Conservation (phyloP, 2,888 invertebrate genomes). For the Nephrotoma guestfalica region DNA sequence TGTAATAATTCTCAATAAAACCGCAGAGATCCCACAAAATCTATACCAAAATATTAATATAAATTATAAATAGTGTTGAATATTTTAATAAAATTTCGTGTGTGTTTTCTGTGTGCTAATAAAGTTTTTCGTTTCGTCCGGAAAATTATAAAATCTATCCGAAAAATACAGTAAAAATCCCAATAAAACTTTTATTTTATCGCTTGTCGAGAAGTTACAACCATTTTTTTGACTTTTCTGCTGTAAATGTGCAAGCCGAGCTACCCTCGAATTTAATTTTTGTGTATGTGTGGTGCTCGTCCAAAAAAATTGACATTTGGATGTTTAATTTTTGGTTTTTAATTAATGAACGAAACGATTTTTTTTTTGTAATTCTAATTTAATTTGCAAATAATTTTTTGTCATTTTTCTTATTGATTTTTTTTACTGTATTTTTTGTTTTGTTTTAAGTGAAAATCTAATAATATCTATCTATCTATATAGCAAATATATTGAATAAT, state of each 20-base stretch:
- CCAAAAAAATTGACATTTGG: background rate
- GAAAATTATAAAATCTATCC: background rate
- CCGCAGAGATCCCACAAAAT: background rate
- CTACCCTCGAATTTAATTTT: background rate
- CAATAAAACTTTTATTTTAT: background rate
- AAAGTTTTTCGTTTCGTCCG: background rate
- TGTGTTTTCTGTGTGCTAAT: background rate
- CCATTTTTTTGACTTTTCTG: background rate
- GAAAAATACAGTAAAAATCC: background rate
- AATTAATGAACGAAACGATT: background rate
- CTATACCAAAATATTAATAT: background rate
- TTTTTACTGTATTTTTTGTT: background rate
- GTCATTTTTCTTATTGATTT: background rate
- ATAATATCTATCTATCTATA: background rate
- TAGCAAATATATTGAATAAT: background rate
- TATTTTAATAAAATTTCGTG: background rate
- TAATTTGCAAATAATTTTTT: background rate
- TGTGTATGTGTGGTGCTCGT: background rate
- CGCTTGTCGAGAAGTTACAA: background rate
- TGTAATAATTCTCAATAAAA: background rate
- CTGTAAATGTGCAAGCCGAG: background rate
- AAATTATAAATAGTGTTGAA: background rate
- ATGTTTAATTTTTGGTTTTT: background rate
- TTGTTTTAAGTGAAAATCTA: background rate
- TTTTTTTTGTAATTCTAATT: background rate